phyloP scores from a whole-genome alignment of 2,888 invertebrate genomes.

The Helleia helle region DNA sequence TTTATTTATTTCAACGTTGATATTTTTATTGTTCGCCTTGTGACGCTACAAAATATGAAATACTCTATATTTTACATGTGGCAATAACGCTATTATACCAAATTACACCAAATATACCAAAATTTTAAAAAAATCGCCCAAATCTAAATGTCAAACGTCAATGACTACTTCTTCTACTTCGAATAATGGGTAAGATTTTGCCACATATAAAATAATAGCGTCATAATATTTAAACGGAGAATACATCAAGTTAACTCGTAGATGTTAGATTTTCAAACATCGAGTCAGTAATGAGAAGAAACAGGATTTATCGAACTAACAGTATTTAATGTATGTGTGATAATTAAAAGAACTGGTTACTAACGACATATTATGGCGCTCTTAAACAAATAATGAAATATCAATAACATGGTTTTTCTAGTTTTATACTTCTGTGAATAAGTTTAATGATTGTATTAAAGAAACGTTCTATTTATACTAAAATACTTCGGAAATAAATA shows the following conservation, averaged over 20 bases:
- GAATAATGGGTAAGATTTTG: too few relatives aligned
- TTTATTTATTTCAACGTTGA: slow-evolving; percentile 70
- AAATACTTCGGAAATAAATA: too few relatives aligned
- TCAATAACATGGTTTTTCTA: neutral
- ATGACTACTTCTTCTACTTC: too few relatives aligned
- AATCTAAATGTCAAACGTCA: too few relatives aligned
- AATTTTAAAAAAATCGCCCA: too few relatives aligned
- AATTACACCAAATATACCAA: too few relatives aligned
- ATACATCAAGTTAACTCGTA: neutral
- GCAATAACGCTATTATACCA: slow-evolving; percentile 8
- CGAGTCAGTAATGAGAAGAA: slow-evolving; percentile 3
- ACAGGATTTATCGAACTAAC: slow-evolving; percentile 7
- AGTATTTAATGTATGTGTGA: slow-evolving; percentile 7
- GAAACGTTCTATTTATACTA: too few relatives aligned
- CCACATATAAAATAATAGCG: too few relatives aligned
- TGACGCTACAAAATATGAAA: slow-evolving; percentile 38
- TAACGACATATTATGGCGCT: neutral
- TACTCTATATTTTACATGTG: slow-evolving; percentile 19
- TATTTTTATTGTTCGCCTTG: slow-evolving; percentile 68
- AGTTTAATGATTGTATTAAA: too few relatives aligned
- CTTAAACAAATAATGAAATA: slow-evolving; percentile 5
- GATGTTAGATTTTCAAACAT: neutral
- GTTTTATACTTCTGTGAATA: too few relatives aligned
- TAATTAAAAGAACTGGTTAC: slow-evolving; percentile 8
- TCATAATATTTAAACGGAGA: neutral